Evolutionary conservation across 2,888 invertebrate species (phyloP).

Genomic region (Tenthredo distinguenda): DNA sequence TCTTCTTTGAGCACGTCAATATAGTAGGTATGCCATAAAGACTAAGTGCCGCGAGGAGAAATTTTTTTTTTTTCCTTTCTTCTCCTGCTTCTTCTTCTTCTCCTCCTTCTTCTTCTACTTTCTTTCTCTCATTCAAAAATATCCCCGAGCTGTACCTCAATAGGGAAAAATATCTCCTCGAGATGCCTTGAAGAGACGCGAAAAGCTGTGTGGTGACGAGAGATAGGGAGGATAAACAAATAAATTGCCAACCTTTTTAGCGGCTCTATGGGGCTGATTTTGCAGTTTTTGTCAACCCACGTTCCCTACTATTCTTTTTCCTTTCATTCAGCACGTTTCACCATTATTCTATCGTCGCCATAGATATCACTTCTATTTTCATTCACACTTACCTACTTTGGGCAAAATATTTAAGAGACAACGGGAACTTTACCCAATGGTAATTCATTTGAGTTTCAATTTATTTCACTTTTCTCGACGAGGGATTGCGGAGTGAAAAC

Average conservation of each 20-base stretch:
- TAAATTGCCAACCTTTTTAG: slow-evolving; percentile 26
- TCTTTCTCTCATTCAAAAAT: neutral
- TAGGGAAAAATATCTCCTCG: neutral
- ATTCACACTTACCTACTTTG: neutral
- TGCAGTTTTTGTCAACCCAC: slow-evolving; percentile 20
- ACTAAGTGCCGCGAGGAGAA: slow-evolving; percentile 24
- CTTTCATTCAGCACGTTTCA: slow-evolving; percentile 25
- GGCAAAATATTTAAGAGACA: neutral
- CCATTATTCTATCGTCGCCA: slow-evolving; percentile 1
- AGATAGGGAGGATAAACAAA: slow-evolving; percentile 33
- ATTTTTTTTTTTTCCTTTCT: neutral
- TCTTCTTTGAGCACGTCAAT: slow-evolving; percentile 19
- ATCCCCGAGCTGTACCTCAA: neutral
- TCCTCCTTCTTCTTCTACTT: neutral
- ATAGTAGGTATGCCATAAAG: slow-evolving; percentile 20
- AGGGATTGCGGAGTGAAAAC: neutral
- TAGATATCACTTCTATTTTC: slow-evolving; percentile 1
- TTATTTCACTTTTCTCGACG: slow-evolving; percentile 12
- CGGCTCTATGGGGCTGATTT: slow-evolving; percentile 31
- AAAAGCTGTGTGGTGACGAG: neutral
- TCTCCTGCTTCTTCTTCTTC: neutral
- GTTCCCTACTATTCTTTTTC: neutral
- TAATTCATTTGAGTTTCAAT: slow-evolving; percentile 18
- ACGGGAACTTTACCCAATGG: neutral
- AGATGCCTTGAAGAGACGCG: neutral